Conservation (phyloP, 2,113 vertebrate genomes). For the Heteronetta atricapilla region DNA sequence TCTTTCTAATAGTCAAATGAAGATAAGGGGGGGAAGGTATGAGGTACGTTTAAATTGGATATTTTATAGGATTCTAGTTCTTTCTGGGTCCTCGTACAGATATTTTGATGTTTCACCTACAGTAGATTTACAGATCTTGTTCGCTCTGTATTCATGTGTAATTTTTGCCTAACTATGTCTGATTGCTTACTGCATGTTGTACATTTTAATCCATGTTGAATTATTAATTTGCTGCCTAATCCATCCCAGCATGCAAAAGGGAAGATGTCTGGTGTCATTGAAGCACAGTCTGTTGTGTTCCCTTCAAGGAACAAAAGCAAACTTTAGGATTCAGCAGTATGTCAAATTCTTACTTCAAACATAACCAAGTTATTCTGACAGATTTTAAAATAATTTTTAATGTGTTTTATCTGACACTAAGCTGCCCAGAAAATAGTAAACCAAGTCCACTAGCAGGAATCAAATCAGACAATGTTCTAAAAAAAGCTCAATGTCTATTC, state of each 20-base stretch:
- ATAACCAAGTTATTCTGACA: constrained; percentile 20
- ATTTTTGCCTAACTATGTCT: constrained; percentile 22
- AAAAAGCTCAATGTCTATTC: background rate
- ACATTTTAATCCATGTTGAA: constrained; percentile 41
- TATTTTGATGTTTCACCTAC: background rate
- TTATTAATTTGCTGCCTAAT: constrained; percentile 56
- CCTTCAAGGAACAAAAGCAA: constrained; percentile 15
- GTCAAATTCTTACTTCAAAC: constrained; percentile 18
- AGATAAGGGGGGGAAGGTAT: background rate
- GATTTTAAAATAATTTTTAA: constrained; percentile 63
- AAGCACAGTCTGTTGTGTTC: constrained; percentile 1
- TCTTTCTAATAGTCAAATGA: background rate
- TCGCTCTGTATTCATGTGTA: background rate
- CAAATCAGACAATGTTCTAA: constrained; percentile 41
- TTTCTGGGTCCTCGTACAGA: background rate
- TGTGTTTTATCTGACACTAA: constrained; percentile 63
- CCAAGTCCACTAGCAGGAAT: constrained; percentile 25
- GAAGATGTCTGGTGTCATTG: constrained; percentile 14
- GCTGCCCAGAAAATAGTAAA: constrained; percentile 62
- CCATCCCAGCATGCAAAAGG: background rate
- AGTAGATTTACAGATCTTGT: background rate
- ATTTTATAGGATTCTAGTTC: background rate
- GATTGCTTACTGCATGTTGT: constrained; percentile 30
- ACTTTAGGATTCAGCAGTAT: constrained; percentile 38
- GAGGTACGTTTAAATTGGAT: background rate